Base-by-base conservation (phyloP, 1,140 invertebrate species). In the Aplysia californica region DNA sequence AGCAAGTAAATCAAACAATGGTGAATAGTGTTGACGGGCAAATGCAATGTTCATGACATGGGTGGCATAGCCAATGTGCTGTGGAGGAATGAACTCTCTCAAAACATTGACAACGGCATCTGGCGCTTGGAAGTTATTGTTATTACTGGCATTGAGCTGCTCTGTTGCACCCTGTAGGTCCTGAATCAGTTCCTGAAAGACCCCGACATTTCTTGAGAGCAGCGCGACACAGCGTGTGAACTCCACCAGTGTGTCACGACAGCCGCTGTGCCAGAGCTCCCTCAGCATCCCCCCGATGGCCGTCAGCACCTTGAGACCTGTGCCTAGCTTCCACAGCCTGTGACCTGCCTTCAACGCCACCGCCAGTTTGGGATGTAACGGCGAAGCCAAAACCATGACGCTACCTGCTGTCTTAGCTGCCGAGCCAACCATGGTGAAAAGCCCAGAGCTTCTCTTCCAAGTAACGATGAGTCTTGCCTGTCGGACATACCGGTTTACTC, bases 321-420 rank as follows among this genome's bases (percentile, higher is more conserved):
- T 41, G 23, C 70, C 70, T 15, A 73, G 21, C 58, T 73, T 73
- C 70, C 70, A 73, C 70, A 73, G 31, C 29, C 56, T 73, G 36
- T 64, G 18, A 4, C 55, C 70, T 10, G 41, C 38, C 23, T 41
- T 73, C 1, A 73, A 31, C 50, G 35, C 70, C 29, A 61, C 15
- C 1, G 29, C 35, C 29, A 73, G 21, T 31, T 41, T 35, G 33
- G 70, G 70, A 36, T 73, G 55, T 18, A 73, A 39, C 10, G 70
- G 55, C 3, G 70, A 31, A 29, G 56, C 70, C 26, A 73, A 6
- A 20, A 73, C 33, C 35, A 64, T 64, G n/a, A 73, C 35, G 21
- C 5, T 29, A 4, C 70, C 70, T 26, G 64, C 31, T 20, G 58
- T 39, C 58, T 73, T 73, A 1, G 58, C 29, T 23, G 70, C 58